Evolutionary conservation across 2,888 invertebrate species (phyloP), one percentile per base, ranked within the genome.

Genomic region (Micropterix aruncella): DNA sequence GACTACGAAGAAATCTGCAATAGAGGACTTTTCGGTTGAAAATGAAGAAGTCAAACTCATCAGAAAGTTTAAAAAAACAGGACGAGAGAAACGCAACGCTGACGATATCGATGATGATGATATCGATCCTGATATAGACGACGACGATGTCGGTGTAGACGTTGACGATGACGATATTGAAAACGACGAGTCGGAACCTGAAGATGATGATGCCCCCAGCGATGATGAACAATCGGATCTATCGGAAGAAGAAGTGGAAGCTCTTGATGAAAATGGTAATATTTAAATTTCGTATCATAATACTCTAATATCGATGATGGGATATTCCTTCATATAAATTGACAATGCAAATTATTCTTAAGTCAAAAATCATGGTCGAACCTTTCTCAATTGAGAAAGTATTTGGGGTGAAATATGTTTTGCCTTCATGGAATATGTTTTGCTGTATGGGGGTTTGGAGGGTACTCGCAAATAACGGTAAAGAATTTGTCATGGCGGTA

Each of bases 261-360:
- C 56, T 54, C 40, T 65, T 50, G 60, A 67, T 56, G 67, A 68
- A 56, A 58, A 59, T 48, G 65, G 60, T 51, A 62, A 68, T 1
- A 66, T 66, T 2, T 15, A 66, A 2, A 62, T 49, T 42, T 65
- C 63, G 46, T 3, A 37, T 18, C n/a, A 4, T n/a, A 18, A n/a
- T n/a, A n/a, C n/a, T n/a, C n/a, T n/a, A n/a, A n/a, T n/a, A n/a
- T n/a, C n/a, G n/a, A n/a, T n/a, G n/a, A n/a, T n/a, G n/a, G n/a
- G n/a, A n/a, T n/a, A n/a, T n/a, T n/a, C n/a, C n/a, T n/a, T n/a
- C 19, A 37, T 36, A 19, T 38, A 37, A 15, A 7, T 3, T 2
- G 43, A 43, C 15, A 1, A 15, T 19, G 37, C 12, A 16, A 18
- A 42, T 9, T 16, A 12, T 7, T n/a, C 7, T 36, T 36, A 36